Base-by-base conservation (phyloP, 1,140 invertebrate genomes). In the Lanistes nyassanus region DNA sequence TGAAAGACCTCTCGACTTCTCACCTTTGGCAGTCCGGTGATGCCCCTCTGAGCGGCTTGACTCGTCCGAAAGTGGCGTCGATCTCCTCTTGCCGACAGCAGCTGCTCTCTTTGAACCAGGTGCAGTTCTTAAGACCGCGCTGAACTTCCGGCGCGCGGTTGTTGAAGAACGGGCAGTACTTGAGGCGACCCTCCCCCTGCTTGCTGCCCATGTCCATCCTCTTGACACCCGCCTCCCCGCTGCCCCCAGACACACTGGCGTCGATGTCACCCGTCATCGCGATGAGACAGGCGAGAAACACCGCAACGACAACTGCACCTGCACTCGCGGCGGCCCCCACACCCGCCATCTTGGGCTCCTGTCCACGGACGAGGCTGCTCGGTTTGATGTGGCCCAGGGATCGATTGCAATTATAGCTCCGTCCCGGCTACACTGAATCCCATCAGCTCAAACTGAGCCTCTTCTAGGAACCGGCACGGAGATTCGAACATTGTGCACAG, bases 11-110 rank as follows among this genome's bases (percentile, higher is more conserved):
- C n/a, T 16, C 19, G 42, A 47, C 42, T 16, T 47, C 42, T 47
- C 42, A 47, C 42, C 42, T 81, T 67, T 87, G 86, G 71, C 89
- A 90, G 13, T 82, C 78, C 7, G 68, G 76, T 6, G 88, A 87
- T 11, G 88, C 86, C 0, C 89, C 89, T 11, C 86, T 82, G 11
- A 89, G 79, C 7, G 88, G 87, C 74, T 89, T 89, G 23, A 90
- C 87, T 29, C 82, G 82, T 9, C 81, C 82, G 77, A 90, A 90
- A 4, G 86, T 87, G 11, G 85, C 87, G 62, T 85, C 86, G 47
- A 90, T 88, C 77, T 90, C 88, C 55, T 87, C 83, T 73, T 90
- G 88, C 31, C 83, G 83, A 75, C 89, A 90, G 75, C 89, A 90
- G 58, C 85, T 87, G 67, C 88, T 88, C 34, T 87, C 82, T 37